Evolutionary conservation across 1,140 invertebrate genomes (phyloP).

Genomic region (Bombus turneri): DNA sequence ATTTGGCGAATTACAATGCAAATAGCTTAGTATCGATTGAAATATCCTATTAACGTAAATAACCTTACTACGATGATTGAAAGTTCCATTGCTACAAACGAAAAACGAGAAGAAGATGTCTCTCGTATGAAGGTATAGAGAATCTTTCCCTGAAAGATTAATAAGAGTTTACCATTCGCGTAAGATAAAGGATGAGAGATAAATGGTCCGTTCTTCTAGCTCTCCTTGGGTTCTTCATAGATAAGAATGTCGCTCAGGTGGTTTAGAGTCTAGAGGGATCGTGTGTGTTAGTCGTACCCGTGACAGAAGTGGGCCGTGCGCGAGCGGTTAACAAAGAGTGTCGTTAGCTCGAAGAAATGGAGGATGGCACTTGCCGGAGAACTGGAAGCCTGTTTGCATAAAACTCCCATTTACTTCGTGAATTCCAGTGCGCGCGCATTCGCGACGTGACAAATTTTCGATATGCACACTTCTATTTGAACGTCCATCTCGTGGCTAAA

Average conservation of each 20-base stretch:
- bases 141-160: neutral
- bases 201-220: neutral
- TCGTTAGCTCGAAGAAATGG: constrained; percentile 15
- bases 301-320: constrained; percentile 49
- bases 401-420: constrained; percentile 48
- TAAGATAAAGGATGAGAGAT: neutral
- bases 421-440: constrained; percentile 9
- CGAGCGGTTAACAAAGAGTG: constrained; percentile 41
- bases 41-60: too few relatives aligned
- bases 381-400: constrained; percentile 41
- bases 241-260: neutral
- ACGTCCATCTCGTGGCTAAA: constrained; percentile 3
- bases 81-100: too few relatives aligned
- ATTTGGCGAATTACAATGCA: too few relatives aligned
- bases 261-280: neutral
- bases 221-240: neutral
- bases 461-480: constrained; percentile 32
- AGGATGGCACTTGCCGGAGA: constrained; percentile 12
- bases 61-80: too few relatives aligned
- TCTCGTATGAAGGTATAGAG: too few relatives aligned
- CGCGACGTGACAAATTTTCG: constrained; percentile 51
- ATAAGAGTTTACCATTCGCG: neutral
- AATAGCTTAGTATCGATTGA: too few relatives aligned
- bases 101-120: too few relatives aligned
- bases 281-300: neutral